Conservation (phyloP, 1,140 invertebrate species). For the Drosophila rhopaloa region DNA sequence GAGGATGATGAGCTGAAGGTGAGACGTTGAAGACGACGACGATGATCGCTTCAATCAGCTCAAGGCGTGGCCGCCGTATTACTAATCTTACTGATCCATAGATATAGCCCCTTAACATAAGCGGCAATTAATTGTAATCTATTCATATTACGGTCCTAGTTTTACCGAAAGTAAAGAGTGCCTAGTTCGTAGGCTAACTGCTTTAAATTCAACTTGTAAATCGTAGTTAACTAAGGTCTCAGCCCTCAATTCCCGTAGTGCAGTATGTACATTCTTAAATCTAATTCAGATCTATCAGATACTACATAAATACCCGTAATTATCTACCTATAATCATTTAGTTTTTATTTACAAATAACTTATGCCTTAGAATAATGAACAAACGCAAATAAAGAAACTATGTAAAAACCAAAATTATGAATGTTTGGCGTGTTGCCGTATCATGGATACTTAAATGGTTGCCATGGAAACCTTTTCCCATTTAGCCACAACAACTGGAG, state of each 20-base stretch:
- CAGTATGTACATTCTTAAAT: conserved; percentile 45
- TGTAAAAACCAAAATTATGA: conserved; percentile 7
- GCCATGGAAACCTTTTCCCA: conserved; percentile 7
- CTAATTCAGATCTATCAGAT: conserved; percentile 30
- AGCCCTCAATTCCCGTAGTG: conserved; percentile 10
- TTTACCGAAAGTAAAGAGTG: conserved; percentile 2
- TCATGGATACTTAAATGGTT: neutral
- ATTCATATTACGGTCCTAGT: conserved; percentile 1
- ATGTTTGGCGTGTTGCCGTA: neutral
- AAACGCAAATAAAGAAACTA: conserved; percentile 26
- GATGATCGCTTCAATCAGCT: conserved; percentile 34
- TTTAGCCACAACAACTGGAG: conserved; percentile 36
- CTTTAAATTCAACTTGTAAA: conserved; percentile 34
- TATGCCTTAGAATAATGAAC: conserved; percentile 26
- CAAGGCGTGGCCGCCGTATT: conserved; percentile 34
- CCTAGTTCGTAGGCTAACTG: conserved; percentile 6
- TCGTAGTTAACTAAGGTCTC: conserved; percentile 27
- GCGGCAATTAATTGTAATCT: conserved; percentile 21
- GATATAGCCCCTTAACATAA: conserved; percentile 4
- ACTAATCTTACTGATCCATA: conserved; percentile 27
- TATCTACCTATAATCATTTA: conserved; percentile 24
- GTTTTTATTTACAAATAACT: conserved; percentile 28
- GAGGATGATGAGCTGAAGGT: conserved; percentile 12
- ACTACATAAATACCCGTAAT: conserved; percentile 35
- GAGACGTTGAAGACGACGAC: conserved; percentile 21